Evolutionary conservation across 2,888 invertebrate genomes (phyloP).

Genomic region (Sinohyriopsis cumingii): DNA sequence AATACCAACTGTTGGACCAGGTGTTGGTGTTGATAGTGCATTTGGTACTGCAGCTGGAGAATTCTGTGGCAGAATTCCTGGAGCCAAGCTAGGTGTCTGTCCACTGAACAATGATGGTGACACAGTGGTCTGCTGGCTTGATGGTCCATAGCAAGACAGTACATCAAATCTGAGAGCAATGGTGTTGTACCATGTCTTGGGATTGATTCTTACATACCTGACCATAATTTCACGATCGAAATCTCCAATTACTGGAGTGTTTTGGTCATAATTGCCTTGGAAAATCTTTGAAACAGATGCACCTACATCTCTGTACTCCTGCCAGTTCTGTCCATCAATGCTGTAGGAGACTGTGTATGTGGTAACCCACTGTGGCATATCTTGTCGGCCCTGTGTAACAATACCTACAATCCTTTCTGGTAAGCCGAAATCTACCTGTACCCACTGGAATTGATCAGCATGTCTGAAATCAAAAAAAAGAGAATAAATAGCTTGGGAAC

Average conservation of each 20-base stretch:
- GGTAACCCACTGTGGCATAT: conserved; percentile 47
- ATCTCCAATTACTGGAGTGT: conserved; percentile 29
- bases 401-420: conserved; percentile 45
- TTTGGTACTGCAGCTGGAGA: not conserved
- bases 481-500: not conserved
- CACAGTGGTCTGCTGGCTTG: conserved; percentile 8
- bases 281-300: conserved; percentile 39
- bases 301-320: conserved; percentile 31
- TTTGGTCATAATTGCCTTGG: conserved; percentile 43
- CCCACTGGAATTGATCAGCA: conserved; percentile 45
- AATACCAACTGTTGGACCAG: conserved; percentile 3
- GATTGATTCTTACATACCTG: conserved; percentile 49
- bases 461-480: conserved; percentile 19
- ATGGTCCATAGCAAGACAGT: conserved; percentile 44
- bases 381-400: conserved; percentile 45
- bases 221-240: conserved; percentile 54
- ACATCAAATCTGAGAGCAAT: conserved; percentile 58
- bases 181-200: conserved; percentile 47
- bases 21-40: not conserved
- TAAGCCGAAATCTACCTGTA: conserved; percentile 47
- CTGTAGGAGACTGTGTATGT: conserved; percentile 46
- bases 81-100: not conserved
- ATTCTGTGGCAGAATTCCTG: not conserved
- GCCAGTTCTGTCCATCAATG: conserved; percentile 47
- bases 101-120: conserved; percentile 7